Evolutionary conservation across 2,888 invertebrate genomes (phyloP), one percentile per base, ranked within the genome.

Genomic region (Empis livida): DNA sequence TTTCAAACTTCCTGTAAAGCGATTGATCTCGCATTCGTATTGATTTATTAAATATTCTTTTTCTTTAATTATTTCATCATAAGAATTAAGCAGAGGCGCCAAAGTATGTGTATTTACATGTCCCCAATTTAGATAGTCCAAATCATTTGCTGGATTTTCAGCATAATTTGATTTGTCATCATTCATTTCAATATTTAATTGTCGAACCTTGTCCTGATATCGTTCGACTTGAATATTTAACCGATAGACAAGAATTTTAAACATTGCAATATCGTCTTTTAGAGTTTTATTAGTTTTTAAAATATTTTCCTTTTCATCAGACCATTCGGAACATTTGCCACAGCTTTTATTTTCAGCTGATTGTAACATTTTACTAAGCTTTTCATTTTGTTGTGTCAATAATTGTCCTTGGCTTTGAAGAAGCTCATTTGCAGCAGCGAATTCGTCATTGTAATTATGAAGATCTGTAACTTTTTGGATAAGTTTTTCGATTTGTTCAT

Each of bases 171-270:
- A 17, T 15, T 57, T 59, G 35, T 48, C 61, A 27, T 51, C 63
- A 57, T 46, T 55, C 49, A 44, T 35, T 41, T 16, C 54, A 43
- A 13, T 5, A 17, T 45, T 15, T 14, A 44, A 37, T 15, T 60
- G 65, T n/a, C 79, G 71, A 0, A 82, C 52, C 54, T 77, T 80
- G 56, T 86, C 82, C 65, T 88, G 88, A 60, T 85, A 86, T 2
- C 79, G 71, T 51, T 86, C 84, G 20, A 89, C 68, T 57, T 88
- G 86, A 1, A 82, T 77, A 61, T 88, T 88, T 20, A 88, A 62
- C 45, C 84, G 81, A 58, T 84, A 87, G 6, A 88, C 76, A 0
- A 88, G 77, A 54, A 81, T 84, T 65, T 89, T 88, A 49, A 88
- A 67, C 62, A 87, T 81, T 43, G 74, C 72, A 61, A 85, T 72